These are phyloP conservation scores for Seriola quinqueradiata DNA, from an alignment of 2,113 vertebrate species.

Conservation along the genomic window DNA sequence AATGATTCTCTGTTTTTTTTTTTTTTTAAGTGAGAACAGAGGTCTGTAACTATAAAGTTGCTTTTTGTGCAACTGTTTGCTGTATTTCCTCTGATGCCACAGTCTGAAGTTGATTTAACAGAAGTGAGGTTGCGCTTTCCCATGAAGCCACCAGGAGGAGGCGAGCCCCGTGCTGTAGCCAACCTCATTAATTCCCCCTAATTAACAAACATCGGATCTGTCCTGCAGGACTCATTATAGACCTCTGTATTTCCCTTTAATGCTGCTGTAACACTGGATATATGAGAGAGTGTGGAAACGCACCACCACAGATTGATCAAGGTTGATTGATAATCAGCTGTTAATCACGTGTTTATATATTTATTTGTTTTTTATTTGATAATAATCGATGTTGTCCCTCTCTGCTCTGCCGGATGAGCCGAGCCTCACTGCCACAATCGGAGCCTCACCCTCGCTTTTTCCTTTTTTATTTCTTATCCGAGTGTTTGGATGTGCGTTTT, in stretches of 20 bases:
- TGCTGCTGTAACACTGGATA: neutral
- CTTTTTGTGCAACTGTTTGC: no score
- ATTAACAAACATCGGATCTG: constrained; percentile 13
- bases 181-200: constrained; percentile 4
- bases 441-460: neutral
- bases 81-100: neutral
- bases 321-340: neutral
- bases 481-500: neutral
- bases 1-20: no score
- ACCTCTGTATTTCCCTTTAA: neutral
- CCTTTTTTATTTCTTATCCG: neutral
- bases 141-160: constrained; percentile 72
- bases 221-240: neutral
- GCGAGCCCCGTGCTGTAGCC: constrained; percentile 29
- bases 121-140: constrained; percentile 52
- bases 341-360: no score
- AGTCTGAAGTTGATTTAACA: neutral
- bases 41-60: no score
- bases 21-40: no score
- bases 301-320: neutral
- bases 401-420: no score
- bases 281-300: neutral
- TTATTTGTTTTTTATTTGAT: no score
- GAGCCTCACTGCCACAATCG: neutral
- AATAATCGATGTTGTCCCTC: no score